Evolutionary conservation across 1,140 invertebrate species (phyloP).

Genomic region (Rhopalosiphum maidis): DNA sequence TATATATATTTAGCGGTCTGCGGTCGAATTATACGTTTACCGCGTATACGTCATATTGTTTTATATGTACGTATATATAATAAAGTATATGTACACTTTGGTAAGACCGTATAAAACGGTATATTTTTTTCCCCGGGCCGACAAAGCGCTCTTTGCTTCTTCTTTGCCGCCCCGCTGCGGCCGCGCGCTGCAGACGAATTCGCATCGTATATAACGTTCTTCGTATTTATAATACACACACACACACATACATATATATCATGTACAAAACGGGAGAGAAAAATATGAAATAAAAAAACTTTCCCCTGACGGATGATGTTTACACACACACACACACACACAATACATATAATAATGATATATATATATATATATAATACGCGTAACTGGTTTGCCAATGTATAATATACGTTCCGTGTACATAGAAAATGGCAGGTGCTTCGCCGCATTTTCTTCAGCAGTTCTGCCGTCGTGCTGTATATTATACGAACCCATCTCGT

Average conservation of each 20-base stretch:
- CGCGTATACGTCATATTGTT: not conserved
- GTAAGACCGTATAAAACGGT: conserved; percentile 29
- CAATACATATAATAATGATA: not conserved
- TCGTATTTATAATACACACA: not conserved
- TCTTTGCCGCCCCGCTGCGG: not conserved
- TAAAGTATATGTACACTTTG: not conserved
- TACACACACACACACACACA: not conserved
- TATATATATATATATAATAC: not conserved
- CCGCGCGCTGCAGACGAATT: not conserved
- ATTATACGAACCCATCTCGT: not conserved
- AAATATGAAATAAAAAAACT: conserved; percentile 24
- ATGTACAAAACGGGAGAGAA: not conserved
- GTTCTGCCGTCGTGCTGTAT: not conserved
- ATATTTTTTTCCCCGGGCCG: not conserved
- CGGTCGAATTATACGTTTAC: not conserved
- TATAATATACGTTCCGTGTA: not conserved
- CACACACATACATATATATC: not conserved
- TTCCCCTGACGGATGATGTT: not conserved
- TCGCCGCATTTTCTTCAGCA: conserved; percentile 35
- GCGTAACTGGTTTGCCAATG: conserved; percentile 40
- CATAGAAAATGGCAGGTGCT: conserved; percentile 55
- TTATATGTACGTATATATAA: not conserved
- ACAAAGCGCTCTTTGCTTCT: conserved; percentile 12
- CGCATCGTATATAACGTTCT: not conserved
- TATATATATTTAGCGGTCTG: not conserved